phyloP scores from a whole-genome alignment of 2,888 invertebrate species.

The Brachyptera putata region DNA sequence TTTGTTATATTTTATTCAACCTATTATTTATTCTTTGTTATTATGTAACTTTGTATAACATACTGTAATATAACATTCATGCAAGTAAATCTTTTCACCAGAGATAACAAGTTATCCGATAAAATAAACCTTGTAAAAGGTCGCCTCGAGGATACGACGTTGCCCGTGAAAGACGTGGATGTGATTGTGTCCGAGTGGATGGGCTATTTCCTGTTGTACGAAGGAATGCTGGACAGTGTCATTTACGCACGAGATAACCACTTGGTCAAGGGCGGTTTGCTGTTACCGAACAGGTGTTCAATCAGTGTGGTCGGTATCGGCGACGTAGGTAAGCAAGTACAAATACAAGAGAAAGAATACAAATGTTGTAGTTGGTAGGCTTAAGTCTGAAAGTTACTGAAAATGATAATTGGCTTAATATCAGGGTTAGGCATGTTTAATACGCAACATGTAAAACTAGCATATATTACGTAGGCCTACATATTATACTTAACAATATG shows the following conservation, averaged over 20 bases:
- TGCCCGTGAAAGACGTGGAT: slow-evolving; percentile 76
- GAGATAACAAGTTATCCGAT: slow-evolving; percentile 70
- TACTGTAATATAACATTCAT: too few species aligned
- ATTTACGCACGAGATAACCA: slow-evolving; percentile 82
- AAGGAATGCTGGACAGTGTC: slow-evolving; percentile 94
- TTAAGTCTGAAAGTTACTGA: too few species aligned
- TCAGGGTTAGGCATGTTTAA: too few species aligned
- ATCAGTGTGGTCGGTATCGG: slow-evolving; percentile 77
- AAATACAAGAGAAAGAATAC: too few species aligned
- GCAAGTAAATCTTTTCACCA: too few species aligned
- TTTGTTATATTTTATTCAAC: too few species aligned
- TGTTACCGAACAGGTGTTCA: slow-evolving; percentile 81
- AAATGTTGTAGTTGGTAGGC: too few species aligned
- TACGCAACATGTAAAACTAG: too few species aligned
- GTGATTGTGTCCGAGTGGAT: slow-evolving; percentile 97
- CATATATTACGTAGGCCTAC: too few species aligned
- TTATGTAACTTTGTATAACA: too few species aligned
- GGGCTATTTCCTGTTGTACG: slow-evolving; percentile 95
- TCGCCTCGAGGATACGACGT: slow-evolving; percentile 73
- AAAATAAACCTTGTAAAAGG: slow-evolving; percentile 78
- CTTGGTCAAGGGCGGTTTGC: slow-evolving; percentile 67
- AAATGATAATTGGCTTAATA: slow-evolving; percentile 15
- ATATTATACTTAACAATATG: too few species aligned
- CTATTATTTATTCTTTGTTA: too few species aligned
- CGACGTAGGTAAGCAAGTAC: slow-evolving; percentile 61